Conservation (phyloP, 2,888 invertebrate species). For the Lydus trimaculatus region DNA sequence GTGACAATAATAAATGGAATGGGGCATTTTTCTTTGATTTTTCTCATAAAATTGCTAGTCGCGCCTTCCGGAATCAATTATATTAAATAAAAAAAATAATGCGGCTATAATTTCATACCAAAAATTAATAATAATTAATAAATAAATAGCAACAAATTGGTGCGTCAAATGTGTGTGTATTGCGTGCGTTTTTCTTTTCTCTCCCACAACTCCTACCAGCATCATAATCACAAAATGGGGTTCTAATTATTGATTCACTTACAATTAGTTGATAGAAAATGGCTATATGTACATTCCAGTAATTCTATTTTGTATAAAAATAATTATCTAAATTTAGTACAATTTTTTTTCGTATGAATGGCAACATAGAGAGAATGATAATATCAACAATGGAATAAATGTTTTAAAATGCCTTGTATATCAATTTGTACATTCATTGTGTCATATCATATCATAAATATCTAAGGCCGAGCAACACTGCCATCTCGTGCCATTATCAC, state of each 20-base stretch:
- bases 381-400: slow-evolving; percentile 36
- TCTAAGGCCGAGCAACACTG: slow-evolving; percentile 55
- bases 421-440: slow-evolving; percentile 57
- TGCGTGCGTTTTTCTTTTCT: slow-evolving; percentile 31
- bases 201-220: neutral
- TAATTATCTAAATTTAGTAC: slow-evolving; percentile 46
- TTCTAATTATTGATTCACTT: neutral
- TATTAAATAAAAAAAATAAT: slow-evolving; percentile 25
- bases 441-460: slow-evolving; percentile 49
- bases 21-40: slow-evolving; percentile 49
- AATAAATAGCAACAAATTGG: slow-evolving; percentile 44
- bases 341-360: slow-evolving; percentile 23
- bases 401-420: slow-evolving; percentile 58
- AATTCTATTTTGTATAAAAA: slow-evolving; percentile 48
- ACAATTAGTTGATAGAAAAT: neutral
- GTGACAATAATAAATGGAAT: slow-evolving; percentile 58
- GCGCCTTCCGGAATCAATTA: neutral
- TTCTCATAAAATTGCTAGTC: slow-evolving; percentile 6
- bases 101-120: slow-evolving; percentile 48
- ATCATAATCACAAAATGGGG: neutral
- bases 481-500: slow-evolving; percentile 57
- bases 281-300: slow-evolving; percentile 21
- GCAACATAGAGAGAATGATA: neutral
- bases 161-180: slow-evolving; percentile 33
- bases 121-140: neutral